Base-by-base conservation (phyloP, 2,888 invertebrate genomes). In the Kryphioiulus occultus region DNA sequence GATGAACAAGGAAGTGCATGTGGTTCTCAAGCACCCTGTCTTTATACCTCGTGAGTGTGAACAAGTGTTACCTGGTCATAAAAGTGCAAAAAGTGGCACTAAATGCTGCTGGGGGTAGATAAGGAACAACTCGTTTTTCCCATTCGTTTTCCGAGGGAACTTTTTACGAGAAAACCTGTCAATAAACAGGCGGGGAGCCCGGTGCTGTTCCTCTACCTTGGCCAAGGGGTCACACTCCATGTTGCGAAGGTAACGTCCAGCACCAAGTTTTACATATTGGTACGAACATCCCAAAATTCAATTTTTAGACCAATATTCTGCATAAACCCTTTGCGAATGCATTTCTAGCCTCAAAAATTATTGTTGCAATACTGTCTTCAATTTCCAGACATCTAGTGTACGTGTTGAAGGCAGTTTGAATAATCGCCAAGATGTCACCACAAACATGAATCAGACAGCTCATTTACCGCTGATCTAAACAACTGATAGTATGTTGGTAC, bases 91-190 rank as follows among this genome's bases (percentile, higher is more conserved):
- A 68, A 68, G 26, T 68, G 68, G 68, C 12, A 68, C 68, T 68
- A 68, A 68, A 68, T 68, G 68, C 12, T 68, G 26, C 68, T 26
- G 22, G 68, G 68, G 68, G 26, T 26, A 59, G 68, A 68, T 68
- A 68, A 68, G 68, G 68, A 68, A 68, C 68, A 68, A 68, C 68
- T 68, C 68, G 68, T 68, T 68, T 68, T 68, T 68, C 68, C 68
- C 4, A 47, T 47, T 47, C 47, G 47, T 42, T 42, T 42, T 42
- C 42, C 7, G 42, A 59, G 59, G 59, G n/a, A 59, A 19, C n/a
- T 59, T 59, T 59, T 59, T 59, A 59, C 22, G 26, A 26, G 26
- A 68, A 68, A 68, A 68, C 68, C 68, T 68, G 68, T 68, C 68
- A 68, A 68, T 68, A 68, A 68, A 68, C 22, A 10, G 68, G 68